Percentiles rank a stretch among this genome's conserved stretches.
Evolutionary conservation across 2,113 vertebrate genomes (phyloP).

Genomic region (Hyperoodon ampullatus): DNA sequence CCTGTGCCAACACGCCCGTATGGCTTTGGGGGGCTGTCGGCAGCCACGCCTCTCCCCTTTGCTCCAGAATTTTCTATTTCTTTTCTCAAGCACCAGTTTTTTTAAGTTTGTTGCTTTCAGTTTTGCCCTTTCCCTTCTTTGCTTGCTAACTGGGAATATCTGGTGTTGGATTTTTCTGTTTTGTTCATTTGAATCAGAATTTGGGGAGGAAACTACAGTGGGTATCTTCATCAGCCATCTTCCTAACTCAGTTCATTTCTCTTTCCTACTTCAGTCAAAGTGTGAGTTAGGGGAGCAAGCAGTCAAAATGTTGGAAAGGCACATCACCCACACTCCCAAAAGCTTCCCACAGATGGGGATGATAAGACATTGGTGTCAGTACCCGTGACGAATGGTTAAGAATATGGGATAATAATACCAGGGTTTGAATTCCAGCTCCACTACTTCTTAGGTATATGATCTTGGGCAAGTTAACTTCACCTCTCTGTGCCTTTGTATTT

Average conservation of each 20-base stretch:
- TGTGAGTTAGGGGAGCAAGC: not conserved
- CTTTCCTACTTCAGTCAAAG: not conserved
- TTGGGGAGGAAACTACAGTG: not conserved
- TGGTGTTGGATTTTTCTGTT: not conserved
- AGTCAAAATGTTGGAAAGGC: not conserved
- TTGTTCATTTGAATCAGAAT: slow-evolving; percentile 1
- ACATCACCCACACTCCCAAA: not conserved
- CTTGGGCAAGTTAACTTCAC: not conserved
- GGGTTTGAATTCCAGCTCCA: not conserved
- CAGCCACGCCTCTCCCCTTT: not conserved
- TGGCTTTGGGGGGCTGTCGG: not conserved
- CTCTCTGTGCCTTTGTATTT: not conserved
- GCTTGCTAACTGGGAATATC: not conserved
- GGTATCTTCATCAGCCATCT: not conserved
- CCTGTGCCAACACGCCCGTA: not conserved
- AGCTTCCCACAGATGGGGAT: not conserved
- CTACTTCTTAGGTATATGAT: not conserved
- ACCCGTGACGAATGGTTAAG: not conserved
- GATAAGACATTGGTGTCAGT: not conserved
- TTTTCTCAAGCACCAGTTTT: not conserved
- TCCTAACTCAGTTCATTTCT: not conserved
- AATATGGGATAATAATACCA: not conserved
- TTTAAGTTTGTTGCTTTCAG: not conserved
- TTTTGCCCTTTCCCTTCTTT: not conserved
- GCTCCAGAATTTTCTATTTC: not conserved